phyloP scores from a whole-genome alignment of 2,888 invertebrate genomes.

The Carcina quercana region DNA sequence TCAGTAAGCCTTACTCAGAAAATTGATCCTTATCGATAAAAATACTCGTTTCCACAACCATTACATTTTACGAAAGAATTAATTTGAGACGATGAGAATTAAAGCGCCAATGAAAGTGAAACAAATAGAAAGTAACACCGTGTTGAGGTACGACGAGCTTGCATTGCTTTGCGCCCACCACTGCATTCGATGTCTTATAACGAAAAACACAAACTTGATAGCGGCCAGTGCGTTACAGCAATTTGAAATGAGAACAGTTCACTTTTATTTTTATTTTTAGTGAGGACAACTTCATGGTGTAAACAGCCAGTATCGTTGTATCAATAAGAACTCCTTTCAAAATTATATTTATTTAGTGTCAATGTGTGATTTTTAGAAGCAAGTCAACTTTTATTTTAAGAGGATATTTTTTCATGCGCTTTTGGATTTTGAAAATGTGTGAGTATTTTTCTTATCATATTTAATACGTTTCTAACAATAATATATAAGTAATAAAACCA shows the following conservation, averaged over 20 bases:
- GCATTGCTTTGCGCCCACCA: slow-evolving; percentile 29
- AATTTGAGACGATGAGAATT: too few species aligned
- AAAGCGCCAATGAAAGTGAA: too few species aligned
- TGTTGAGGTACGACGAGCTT: too few species aligned
- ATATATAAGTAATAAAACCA: too few species aligned
- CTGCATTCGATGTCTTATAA: slow-evolving; percentile 35
- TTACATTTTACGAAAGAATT: too few species aligned
- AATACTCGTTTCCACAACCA: too few species aligned
- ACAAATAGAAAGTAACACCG: too few species aligned
- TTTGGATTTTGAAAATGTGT: slow-evolving; percentile 11
- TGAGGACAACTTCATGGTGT: slow-evolving; percentile 4
- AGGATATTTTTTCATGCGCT: slow-evolving; percentile 5
- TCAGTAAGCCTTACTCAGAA: too few species aligned
- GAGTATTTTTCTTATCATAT: slow-evolving; percentile 1
- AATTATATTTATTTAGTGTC: slow-evolving; percentile 8
- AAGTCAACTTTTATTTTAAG: slow-evolving; percentile 9
- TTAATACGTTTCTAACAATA: too few species aligned
- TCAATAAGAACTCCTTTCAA: slow-evolving; percentile 1
- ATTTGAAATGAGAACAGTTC: slow-evolving; percentile 9
- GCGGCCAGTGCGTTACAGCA: slow-evolving; percentile 39
- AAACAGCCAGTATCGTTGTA: slow-evolving; percentile 7
- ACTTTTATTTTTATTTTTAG: slow-evolving; percentile 12
- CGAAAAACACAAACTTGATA: slow-evolving; percentile 28
- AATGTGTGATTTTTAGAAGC: slow-evolving; percentile 9
- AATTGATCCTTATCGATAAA: too few species aligned